These are phyloP conservation scores for Natrix natrix DNA, from an alignment of 2,797 vertebrate species.

Conservation along the genomic window DNA sequence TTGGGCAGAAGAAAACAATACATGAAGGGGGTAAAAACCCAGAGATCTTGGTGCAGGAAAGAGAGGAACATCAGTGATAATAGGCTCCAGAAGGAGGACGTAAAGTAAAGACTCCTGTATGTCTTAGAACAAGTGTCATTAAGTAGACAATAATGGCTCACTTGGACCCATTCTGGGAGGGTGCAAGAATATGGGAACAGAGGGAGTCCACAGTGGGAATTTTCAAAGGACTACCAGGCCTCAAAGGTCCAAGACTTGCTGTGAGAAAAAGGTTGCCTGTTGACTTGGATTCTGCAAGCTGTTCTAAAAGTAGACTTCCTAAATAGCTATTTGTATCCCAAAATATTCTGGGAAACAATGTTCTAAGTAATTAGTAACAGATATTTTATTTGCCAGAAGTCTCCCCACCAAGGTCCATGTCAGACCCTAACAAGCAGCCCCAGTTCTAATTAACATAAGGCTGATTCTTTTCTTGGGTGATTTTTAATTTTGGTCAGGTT, in stretches of 20 bases:
- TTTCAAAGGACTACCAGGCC: background rate
- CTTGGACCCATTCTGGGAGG: too few species aligned
- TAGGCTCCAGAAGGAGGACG: background rate
- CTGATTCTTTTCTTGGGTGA: conserved; percentile 2
- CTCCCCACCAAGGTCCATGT: background rate
- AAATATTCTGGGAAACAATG: background rate
- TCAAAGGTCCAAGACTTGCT: background rate
- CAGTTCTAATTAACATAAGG: background rate
- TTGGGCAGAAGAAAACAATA: background rate
- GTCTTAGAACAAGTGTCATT: background rate
- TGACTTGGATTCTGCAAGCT: background rate
- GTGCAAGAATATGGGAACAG: background rate
- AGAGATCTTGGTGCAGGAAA: background rate
- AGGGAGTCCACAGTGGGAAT: background rate
- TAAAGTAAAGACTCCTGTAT: background rate
- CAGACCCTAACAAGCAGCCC: accelerated
- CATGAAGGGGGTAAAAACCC: background rate
- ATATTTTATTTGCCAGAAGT: background rate
- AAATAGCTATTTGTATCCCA: background rate
- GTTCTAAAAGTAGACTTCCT: background rate
- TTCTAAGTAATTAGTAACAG: background rate
- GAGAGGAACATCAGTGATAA: background rate
- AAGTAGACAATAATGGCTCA: background rate
- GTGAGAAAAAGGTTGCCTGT: background rate
- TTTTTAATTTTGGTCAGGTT: conserved; percentile 26